Percentiles rank a stretch among this genome's conserved stretches.
phyloP scores from a whole-genome alignment of 2,797 vertebrate species.

The Urocyon cinereoargenteus region DNA sequence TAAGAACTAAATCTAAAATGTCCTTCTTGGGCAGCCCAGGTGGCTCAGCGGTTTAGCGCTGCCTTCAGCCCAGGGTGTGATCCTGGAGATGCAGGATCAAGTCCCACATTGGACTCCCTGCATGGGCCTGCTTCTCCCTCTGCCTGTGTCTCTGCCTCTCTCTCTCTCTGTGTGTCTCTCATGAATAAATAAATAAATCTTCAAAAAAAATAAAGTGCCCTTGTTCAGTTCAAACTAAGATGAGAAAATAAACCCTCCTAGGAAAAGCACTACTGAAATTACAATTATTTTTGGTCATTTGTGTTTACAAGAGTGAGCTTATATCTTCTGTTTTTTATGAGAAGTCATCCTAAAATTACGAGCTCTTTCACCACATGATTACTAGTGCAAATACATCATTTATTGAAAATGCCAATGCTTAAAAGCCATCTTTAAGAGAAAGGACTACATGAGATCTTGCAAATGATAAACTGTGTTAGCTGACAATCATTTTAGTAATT shows the following conservation, averaged over 20 bases:
- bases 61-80: too few relatives aligned
- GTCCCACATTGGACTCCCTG: too few relatives aligned
- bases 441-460: neutral
- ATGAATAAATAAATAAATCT: too few relatives aligned
- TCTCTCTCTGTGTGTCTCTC: too few relatives aligned
- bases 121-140: too few relatives aligned
- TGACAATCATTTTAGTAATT: slow-evolving; percentile 36
- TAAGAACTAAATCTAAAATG: neutral
- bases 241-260: neutral
- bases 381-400: neutral
- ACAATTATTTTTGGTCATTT: neutral
- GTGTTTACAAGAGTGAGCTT: neutral
- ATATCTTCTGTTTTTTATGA: neutral
- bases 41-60: too few relatives aligned
- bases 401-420: neutral
- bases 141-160: too few relatives aligned
- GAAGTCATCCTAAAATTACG: neutral
- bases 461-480: neutral
- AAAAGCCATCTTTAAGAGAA: neutral
- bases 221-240: neutral
- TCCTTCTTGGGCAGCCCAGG: neutral
- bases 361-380: neutral
- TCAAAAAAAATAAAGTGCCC: neutral
- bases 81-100: too few relatives aligned
- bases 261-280: neutral